phyloP scores from a whole-genome alignment of 2,113 vertebrate genomes.

The Chaetorhynchus papuensis region DNA sequence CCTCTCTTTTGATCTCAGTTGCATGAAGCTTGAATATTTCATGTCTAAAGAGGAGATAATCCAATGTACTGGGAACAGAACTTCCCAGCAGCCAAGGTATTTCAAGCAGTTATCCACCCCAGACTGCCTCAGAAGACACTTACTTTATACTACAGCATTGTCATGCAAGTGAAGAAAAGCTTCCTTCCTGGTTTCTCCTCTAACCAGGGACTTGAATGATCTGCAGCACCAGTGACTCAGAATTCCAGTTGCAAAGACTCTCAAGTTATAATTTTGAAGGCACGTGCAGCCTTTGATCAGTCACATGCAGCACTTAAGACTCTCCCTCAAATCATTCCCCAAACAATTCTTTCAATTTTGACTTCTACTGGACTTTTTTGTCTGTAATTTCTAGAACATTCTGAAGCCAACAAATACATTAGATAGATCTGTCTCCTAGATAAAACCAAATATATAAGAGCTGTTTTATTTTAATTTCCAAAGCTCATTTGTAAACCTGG shows the following conservation, averaged over 20 bases:
- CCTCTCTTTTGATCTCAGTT: background rate
- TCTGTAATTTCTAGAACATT: background rate
- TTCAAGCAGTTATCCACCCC: background rate
- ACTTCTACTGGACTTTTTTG: accelerated
- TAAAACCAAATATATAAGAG: background rate
- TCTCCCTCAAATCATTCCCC: background rate
- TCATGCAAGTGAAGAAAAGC: background rate
- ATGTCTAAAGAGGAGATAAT: background rate
- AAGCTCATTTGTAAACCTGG: background rate
- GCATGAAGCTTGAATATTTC: background rate
- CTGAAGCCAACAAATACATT: background rate
- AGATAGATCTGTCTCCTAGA: background rate
- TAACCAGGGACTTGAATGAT: background rate
- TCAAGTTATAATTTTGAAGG: background rate
- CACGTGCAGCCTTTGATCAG: background rate
- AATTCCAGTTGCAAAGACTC: background rate
- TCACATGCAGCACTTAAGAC: background rate
- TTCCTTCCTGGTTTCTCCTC: background rate
- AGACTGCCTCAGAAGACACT: background rate
- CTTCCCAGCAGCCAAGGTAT: background rate
- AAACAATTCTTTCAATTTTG: background rate
- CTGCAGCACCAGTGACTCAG: background rate
- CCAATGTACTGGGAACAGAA: background rate
- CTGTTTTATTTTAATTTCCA: background rate
- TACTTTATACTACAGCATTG: background rate